Evolutionary conservation across 1,140 invertebrate genomes (phyloP), one percentile per base, ranked within the genome.

Genomic region (Drosophila sp.): DNA sequence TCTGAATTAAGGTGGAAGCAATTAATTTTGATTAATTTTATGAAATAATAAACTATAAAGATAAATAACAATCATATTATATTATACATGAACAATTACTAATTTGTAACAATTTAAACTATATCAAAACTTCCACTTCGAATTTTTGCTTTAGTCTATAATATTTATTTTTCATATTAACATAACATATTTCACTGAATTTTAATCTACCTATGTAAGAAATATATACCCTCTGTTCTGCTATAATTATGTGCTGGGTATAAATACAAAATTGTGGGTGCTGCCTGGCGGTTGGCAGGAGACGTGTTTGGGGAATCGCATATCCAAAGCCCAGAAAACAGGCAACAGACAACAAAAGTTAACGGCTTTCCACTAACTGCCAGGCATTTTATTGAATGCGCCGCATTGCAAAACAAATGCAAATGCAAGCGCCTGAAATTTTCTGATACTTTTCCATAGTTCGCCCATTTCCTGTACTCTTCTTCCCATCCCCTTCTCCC

Each of bases 311-410:
- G 11, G 46, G 0, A 7, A n/a, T 9, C 9, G 25, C 25, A 7
- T n/a, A 50, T 41, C 25, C 61, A 54, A 48, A 48, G 11, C 7
- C 5, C 43, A 50, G 21, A 58, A 43, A 61, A 46, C 50, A 11
- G 18, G 25, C n/a, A 25, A 32, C 18, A 34, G 29, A 18, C 40
- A 71, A 64, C 50, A 54, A 56, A 65, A 71, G 62, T 51, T 48
- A 38, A 57, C 61, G 51, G 61, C 53, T 65, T 40, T 46, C 18
- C 29, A 16, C 34, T 50, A 36, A 50, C 58, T 45, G 48, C n/a
- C 29, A 43, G 43, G 29, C 53, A 69, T 73, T 73, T 73, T 54
- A 67, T 67, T 46, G 54, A 73, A 73, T 73, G 56, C 48, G 64
- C 32, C 46, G 48, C 56, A 72, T 40, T 54, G 63, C 43, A 61